Conservation (phyloP, 2,888 invertebrate species). For the Listrodromus nycthemerus region DNA sequence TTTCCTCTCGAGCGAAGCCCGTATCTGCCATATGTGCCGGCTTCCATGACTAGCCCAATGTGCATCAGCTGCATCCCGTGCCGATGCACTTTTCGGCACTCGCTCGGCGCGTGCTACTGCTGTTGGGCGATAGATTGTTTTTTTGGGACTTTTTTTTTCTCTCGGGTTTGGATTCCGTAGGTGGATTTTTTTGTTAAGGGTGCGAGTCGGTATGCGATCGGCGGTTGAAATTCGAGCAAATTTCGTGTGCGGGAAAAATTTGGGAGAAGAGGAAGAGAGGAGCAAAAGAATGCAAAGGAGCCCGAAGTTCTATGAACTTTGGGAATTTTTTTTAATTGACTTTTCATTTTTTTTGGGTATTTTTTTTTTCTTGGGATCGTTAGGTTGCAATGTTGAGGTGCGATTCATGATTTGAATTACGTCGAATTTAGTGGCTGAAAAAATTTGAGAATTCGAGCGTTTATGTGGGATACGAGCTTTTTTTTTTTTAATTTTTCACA, state of each 20-base stretch:
- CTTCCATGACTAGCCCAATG: conserved; percentile 25
- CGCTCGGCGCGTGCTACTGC: conserved; percentile 37
- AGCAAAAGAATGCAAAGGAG: no score
- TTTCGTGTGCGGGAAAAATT: conserved; percentile 23
- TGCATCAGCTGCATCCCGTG: conserved; percentile 62
- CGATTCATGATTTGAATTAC: no score
- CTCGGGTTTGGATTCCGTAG: neutral
- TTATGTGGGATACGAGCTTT: no score
- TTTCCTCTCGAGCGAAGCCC: conserved; percentile 45
- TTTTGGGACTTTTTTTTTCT: neutral
- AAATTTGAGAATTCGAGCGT: no score
- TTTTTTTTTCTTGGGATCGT: no score
- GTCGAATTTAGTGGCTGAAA: no score
- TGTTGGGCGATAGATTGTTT: neutral
- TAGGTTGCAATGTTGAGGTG: no score
- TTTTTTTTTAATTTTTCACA: no score
- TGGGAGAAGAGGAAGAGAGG: no score
- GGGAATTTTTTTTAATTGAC: no score
- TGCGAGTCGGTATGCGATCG: neutral
- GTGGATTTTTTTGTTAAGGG: neutral
- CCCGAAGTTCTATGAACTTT: no score
- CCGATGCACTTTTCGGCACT: conserved; percentile 49
- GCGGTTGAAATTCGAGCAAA: neutral
- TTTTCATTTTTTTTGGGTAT: no score
- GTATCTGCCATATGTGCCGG: conserved; percentile 63